Conservation (phyloP, 2,113 vertebrate genomes). For the Mobula hypostoma region DNA sequence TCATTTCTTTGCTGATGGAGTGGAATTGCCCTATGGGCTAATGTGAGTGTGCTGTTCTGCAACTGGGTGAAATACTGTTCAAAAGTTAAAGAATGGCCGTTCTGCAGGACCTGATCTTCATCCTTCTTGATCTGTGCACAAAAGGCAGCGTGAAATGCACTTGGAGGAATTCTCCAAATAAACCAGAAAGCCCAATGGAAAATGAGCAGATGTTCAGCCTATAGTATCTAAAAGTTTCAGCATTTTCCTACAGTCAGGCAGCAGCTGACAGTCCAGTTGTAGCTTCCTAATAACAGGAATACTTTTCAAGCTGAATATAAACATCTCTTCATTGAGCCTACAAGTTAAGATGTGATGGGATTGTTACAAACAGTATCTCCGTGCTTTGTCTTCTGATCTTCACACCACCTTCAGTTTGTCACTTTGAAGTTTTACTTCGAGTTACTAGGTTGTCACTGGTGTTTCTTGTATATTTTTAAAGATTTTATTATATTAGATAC, state of each 20-base stretch:
- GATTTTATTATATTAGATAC: not conserved
- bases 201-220: not conserved
- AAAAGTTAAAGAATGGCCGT: not conserved
- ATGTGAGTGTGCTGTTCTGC: not conserved
- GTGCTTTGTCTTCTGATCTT: not conserved
- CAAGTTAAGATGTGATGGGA: not conserved
- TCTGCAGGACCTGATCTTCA: not conserved
- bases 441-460: not conserved
- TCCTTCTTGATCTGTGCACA: not conserved
- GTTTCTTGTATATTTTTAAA: slow-evolving; percentile 3
- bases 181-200: not conserved
- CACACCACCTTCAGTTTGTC: not conserved
- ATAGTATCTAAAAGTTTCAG: not conserved
- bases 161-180: not conserved
- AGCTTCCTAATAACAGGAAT: not conserved
- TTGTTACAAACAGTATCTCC: not conserved
- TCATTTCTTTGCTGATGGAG: not conserved
- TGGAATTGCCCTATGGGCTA: not conserved
- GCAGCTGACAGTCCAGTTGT: not conserved
- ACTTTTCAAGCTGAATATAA: not conserved
- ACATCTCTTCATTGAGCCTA: not conserved
- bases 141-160: not conserved
- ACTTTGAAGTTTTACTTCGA: not conserved
- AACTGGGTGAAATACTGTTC: not conserved
- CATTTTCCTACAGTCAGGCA: not conserved